Evolutionary conservation across 2,888 invertebrate species (phyloP), one percentile per base, ranked within the genome.

Genomic region (Neocrepidodera transversa): DNA sequence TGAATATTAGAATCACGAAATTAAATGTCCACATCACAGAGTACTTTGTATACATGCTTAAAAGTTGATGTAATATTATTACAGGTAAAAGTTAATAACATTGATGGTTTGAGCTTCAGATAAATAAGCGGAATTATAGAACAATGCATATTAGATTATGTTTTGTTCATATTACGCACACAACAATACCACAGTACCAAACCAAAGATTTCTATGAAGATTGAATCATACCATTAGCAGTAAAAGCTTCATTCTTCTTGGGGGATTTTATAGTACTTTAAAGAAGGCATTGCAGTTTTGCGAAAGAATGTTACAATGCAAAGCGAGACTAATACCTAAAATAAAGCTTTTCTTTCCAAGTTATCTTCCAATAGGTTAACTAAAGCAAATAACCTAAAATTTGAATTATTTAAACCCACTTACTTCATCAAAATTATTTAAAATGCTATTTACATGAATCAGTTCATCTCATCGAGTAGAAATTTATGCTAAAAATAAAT

Each of bases 1-100:
- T 54, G 55, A 67, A 60, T 48, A 72, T 58, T 54, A 70, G 64
- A 48, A 70, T 55, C 51, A 72, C 64, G 55, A 71, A 60, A 51
- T 68, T 60, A 54, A 66, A 67, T 56, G 68, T 68, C 64, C 65
- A 67, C 72, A 72, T 74, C 65, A 71, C 71, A 69, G 66, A 60
- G 56, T 59, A 61, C 60, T 69, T 71, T 57, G 63, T 53, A 66
- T 66, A 63, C 69, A 73, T 71, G 65, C 73, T 73, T 66, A 65
- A 73, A 73, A 66, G 28, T 38, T 55, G 5, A 42, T 1, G 13
- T 13, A 26, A 45, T 14, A 14, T 45, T 28, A 45, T 3, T 14
- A 11, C 26, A 2, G 16, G 45, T 10, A 45, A 7, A 28, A 13
- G 11, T 26, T 7, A 45, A 20, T 16, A 17, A 38, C 4, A 8